A percentile compares a stretch with the other conserved stretches of the same genome.
Evolutionary conservation across 2,888 invertebrate genomes (phyloP).

Genomic region (Torymus aiolomorphi): DNA sequence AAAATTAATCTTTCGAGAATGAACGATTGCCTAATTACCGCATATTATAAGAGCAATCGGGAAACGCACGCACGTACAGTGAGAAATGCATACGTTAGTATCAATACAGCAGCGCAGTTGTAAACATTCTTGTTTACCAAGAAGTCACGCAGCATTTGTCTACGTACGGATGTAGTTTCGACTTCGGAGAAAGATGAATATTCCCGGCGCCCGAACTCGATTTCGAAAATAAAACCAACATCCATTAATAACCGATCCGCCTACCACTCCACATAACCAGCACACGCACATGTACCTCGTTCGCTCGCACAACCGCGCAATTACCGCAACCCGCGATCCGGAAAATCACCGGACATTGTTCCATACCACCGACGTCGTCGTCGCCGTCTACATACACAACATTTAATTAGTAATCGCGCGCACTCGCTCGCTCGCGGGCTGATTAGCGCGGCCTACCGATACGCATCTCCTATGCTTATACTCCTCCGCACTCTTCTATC

Average conservation of each 20-base stretch:
- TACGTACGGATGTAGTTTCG: too few relatives aligned
- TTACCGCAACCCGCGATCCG: constrained; percentile 32
- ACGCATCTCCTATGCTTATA: constrained; percentile 8
- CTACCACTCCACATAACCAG: constrained; percentile 15
- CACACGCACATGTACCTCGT: not conserved
- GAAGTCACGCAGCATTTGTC: too few relatives aligned
- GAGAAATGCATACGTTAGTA: too few relatives aligned
- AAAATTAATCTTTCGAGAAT: too few relatives aligned
- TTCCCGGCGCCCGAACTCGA: too few relatives aligned
- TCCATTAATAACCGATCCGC: constrained; percentile 20
- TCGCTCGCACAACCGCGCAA: not conserved
- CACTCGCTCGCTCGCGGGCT: constrained; percentile 14
- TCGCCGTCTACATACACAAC: not conserved
- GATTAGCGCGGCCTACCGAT: constrained; percentile 39
- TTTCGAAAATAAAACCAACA: too few relatives aligned
- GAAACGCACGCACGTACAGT: too few relatives aligned
- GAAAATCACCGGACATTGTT: constrained; percentile 50
- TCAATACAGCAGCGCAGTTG: too few relatives aligned
- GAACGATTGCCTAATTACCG: too few relatives aligned
- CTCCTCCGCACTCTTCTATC: not conserved
- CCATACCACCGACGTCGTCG: not conserved
- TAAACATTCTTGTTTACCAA: too few relatives aligned
- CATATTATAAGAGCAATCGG: not conserved
- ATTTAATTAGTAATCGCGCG: constrained; percentile 51
- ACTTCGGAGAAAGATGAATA: too few relatives aligned